Evolutionary conservation across 2,113 vertebrate genomes (phyloP), one percentile per base, ranked within the genome.

Genomic region (Turdus rufiventris): DNA sequence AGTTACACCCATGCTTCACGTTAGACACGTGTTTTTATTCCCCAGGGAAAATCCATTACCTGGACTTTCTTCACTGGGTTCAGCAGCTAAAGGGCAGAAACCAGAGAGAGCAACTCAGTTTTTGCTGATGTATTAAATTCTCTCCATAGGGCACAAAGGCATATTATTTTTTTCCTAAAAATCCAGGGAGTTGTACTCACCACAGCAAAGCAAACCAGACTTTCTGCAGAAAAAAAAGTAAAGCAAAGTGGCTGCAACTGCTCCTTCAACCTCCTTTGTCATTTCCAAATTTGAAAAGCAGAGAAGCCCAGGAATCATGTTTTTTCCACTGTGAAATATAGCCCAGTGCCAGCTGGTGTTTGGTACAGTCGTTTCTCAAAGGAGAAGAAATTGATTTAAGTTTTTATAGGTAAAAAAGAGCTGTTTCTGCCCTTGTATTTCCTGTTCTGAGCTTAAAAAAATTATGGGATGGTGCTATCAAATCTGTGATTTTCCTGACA

Each of bases 21-120:
- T 66, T 58, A 36, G 85, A 61, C 13, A 14, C 0, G 0, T 21
- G 16, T 15, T 71, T 78, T 38, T 29, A 20, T 63, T 65, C 42
- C 43, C 19, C 2, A 0, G 51, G 57, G 25, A 29, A 74, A 75
- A 57, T 42, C 31, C 12, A 20, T 60, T 47, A 14, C 40, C 18
- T 65, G 28, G 70, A 61, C 31, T 53, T 73, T 81, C 31, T 71
- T 43, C 36, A 40, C 14, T 70, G 68, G 12, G 25, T 53, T 79
- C 71, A 68, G 68, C 36, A 65, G 62, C 29, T 50, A 25, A 75
- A 86, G 67, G 40, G 36, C 6, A 86, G 79, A 83, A 56, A 18
- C 8, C 24, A 63, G 18, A 18, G 36, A 51, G 9, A 24, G 31
- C 24, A 60, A 29, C 29, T 58, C 23, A 29, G 10, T 29, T 48